phyloP scores from a whole-genome alignment of 2,113 vertebrate species.

The Smithornis capensis region DNA sequence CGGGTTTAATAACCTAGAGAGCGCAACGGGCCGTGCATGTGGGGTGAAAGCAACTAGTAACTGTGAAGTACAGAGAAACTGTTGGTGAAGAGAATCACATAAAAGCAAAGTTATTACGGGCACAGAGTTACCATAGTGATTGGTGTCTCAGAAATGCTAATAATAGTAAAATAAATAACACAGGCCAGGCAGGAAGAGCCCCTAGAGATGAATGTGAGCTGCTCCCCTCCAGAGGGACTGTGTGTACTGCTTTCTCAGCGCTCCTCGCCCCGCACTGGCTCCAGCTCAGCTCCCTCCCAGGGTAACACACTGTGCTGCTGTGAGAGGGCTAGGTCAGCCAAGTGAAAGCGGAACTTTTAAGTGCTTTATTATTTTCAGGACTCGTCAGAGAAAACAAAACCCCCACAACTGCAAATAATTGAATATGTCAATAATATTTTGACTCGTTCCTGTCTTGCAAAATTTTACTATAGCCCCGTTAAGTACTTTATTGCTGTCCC shows the following conservation, averaged over 20 bases:
- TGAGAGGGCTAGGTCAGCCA: slow-evolving; percentile 15
- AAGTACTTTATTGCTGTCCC: slow-evolving; percentile 41
- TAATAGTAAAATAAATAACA: slow-evolving; percentile 68
- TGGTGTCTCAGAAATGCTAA: slow-evolving; percentile 61
- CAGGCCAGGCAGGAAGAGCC: slow-evolving; percentile 52
- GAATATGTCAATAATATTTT: slow-evolving; percentile 57
- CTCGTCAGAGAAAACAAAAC: slow-evolving; percentile 28
- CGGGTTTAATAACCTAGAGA: not conserved
- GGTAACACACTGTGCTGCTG: not conserved
- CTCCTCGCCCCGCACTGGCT: slow-evolving; percentile 5
- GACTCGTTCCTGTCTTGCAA: slow-evolving; percentile 2
- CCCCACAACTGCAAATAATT: slow-evolving; percentile 60
- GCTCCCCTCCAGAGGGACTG: slow-evolving; percentile 33
- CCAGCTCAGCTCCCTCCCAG: not conserved
- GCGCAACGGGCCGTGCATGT: rapidly evolving
- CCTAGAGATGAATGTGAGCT: slow-evolving; percentile 37
- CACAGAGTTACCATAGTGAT: slow-evolving; percentile 56
- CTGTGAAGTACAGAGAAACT: not conserved
- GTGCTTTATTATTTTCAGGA: slow-evolving; percentile 54
- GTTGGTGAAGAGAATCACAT: not conserved
- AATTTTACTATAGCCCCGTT: not conserved
- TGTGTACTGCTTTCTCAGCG: slow-evolving; percentile 49
- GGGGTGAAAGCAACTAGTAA: not conserved
- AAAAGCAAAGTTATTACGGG: slow-evolving; percentile 28
- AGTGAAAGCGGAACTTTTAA: slow-evolving; percentile 48